A percentile compares a stretch with the other conserved stretches of the same genome.
These are phyloP conservation scores for Caenorhabditis panamensis DNA, from an alignment of 2,888 invertebrate genomes.

Conservation along the genomic window DNA sequence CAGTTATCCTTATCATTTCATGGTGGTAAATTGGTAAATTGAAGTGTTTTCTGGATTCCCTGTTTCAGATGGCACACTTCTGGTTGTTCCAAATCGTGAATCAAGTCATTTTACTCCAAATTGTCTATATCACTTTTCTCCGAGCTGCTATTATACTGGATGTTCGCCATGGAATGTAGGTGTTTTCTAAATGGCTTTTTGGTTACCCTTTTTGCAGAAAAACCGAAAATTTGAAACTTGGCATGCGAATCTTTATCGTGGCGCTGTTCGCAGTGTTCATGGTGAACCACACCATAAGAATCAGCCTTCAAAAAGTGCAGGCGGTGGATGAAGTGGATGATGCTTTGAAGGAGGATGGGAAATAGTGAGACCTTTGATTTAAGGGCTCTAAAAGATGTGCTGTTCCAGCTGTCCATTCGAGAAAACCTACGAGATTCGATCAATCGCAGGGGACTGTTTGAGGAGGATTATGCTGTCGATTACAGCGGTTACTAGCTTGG, in stretches of 20 bases:
- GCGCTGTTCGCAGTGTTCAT: background rate
- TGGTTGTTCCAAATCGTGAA: slow-evolving; percentile 22
- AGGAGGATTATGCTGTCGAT: slow-evolving; percentile 13
- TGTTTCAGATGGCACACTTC: slow-evolving; percentile 21
- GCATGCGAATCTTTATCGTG: slow-evolving; percentile 23
- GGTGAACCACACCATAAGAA: slow-evolving; percentile 1
- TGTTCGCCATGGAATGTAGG: slow-evolving; percentile 38
- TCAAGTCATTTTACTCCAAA: slow-evolving; percentile 33
- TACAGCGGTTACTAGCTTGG: slow-evolving; percentile 21
- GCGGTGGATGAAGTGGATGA: background rate
- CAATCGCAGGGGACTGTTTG: slow-evolving; percentile 36
- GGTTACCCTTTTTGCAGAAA: slow-evolving; percentile 5
- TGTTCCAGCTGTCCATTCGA: slow-evolving; percentile 7
- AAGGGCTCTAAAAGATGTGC: too few relatives aligned
- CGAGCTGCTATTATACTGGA: slow-evolving; percentile 25
- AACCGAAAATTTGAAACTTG: slow-evolving; percentile 7
- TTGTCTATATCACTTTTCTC: slow-evolving; percentile 43
- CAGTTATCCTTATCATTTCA: slow-evolving; percentile 17
- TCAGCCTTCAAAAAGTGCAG: slow-evolving; percentile 6
- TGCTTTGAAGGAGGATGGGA: background rate
- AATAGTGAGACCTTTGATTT: background rate
- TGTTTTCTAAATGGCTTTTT: background rate
- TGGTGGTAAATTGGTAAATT: slow-evolving; percentile 14
- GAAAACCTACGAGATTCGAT: slow-evolving; percentile 3
- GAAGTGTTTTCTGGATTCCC: background rate